Conservation (phyloP, 2,113 vertebrate species). For the Xyrauchen texanus region DNA sequence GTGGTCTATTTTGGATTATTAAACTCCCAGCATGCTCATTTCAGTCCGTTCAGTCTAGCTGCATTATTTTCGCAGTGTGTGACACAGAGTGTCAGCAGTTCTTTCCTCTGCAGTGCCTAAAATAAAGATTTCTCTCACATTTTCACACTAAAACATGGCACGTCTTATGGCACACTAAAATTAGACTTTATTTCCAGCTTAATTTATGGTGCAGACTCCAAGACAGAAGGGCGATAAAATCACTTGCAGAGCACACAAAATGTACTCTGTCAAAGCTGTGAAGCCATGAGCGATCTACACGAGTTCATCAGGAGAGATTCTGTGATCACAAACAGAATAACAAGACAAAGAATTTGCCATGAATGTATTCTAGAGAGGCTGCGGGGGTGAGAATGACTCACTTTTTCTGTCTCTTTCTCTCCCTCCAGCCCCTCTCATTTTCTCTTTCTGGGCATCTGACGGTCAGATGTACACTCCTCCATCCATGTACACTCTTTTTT, state of each 20-base stretch:
- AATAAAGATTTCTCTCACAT: slow-evolving; percentile 31
- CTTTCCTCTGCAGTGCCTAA: slow-evolving; percentile 15
- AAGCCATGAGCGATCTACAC: slow-evolving; percentile 12
- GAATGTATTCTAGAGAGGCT: slow-evolving; percentile 4
- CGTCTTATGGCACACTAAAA: slow-evolving; percentile 46
- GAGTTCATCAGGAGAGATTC: background rate
- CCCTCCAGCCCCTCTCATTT: background rate
- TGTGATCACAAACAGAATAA: slow-evolving; percentile 1
- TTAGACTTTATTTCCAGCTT: slow-evolving; percentile 46
- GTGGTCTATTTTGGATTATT: background rate
- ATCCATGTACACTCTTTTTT: too few relatives aligned
- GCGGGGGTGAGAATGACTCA: slow-evolving; percentile 22
- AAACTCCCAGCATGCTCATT: background rate
- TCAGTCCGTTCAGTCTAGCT: slow-evolving; percentile 1
- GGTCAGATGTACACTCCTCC: background rate
- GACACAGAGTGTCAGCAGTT: slow-evolving; percentile 12
- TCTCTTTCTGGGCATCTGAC: background rate
- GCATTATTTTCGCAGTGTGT: background rate
- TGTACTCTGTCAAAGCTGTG: slow-evolving; percentile 44
- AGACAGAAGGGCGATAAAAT: slow-evolving; percentile 38
- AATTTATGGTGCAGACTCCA: slow-evolving; percentile 45
- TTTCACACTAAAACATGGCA: slow-evolving; percentile 15
- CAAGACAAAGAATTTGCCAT: slow-evolving; percentile 3
- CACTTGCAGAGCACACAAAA: slow-evolving; percentile 46
- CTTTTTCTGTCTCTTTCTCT: background rate